phyloP scores from a whole-genome alignment of 2,888 invertebrate genomes.

The Drosophila mulleri region DNA sequence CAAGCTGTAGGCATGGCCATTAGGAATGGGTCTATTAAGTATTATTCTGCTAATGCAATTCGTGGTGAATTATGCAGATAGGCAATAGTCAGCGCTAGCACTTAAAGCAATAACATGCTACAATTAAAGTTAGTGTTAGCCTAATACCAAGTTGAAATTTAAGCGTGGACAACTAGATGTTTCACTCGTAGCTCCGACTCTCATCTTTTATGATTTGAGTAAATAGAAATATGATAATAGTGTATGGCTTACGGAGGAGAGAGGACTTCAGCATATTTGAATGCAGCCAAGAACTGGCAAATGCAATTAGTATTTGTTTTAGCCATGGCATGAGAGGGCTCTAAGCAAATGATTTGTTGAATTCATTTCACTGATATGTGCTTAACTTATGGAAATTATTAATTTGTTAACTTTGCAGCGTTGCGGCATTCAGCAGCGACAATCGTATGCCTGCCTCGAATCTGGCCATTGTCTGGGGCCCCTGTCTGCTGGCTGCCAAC shows the following conservation, averaged over 20 bases:
- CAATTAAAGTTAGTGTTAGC: no score
- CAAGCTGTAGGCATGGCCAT: no score
- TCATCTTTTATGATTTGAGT: background rate
- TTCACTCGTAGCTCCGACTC: background rate
- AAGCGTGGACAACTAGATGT: background rate
- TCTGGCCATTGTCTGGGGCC: slow-evolving; percentile 85
- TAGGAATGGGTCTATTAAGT: no score
- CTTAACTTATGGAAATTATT: background rate
- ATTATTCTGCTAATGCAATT: no score
- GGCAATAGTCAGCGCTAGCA: no score
- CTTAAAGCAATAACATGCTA: no score
- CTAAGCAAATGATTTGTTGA: background rate
- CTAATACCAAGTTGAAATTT: no score
- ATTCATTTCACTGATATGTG: background rate
- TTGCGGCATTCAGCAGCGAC: slow-evolving; percentile 81
- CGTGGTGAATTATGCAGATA: no score
- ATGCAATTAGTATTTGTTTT: background rate
- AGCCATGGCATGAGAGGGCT: no score
- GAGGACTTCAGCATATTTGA: background rate
- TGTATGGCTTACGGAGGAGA: background rate
- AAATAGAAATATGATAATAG: background rate
- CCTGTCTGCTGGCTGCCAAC: slow-evolving; percentile 83
- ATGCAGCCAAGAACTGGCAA: background rate
- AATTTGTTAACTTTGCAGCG: slow-evolving; percentile 63
- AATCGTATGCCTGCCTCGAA: slow-evolving; percentile 85